phyloP scores from a whole-genome alignment of 2,113 vertebrate species.

The Rhadina sibilatrix region DNA sequence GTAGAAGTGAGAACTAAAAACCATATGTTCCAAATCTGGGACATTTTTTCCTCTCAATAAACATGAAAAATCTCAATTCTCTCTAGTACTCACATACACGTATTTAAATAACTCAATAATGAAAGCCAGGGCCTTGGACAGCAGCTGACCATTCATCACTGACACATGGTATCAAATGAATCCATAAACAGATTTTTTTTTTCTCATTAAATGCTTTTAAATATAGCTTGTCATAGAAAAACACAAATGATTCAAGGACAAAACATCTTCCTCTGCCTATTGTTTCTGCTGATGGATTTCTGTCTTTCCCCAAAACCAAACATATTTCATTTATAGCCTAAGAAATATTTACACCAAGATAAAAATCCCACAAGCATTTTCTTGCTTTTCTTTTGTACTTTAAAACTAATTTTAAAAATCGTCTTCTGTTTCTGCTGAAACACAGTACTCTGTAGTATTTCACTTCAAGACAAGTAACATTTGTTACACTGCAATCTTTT shows the following conservation, averaged over 20 bases:
- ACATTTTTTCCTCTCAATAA: neutral
- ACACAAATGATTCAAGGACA: slow-evolving; percentile 38
- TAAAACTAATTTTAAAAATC: neutral
- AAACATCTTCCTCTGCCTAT: slow-evolving; percentile 46
- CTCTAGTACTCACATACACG: neutral
- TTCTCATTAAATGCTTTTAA: slow-evolving; percentile 33
- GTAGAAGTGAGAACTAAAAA: neutral
- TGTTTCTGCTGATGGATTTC: slow-evolving; percentile 24
- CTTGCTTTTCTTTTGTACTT: neutral
- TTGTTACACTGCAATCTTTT: neutral
- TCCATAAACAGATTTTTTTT: neutral
- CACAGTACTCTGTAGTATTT: neutral
- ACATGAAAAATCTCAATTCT: slow-evolving; percentile 12
- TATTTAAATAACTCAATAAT: slow-evolving; percentile 43
- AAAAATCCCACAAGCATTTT: slow-evolving; percentile 24
- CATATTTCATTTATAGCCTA: slow-evolving; percentile 24
- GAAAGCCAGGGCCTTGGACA: slow-evolving; percentile 40
- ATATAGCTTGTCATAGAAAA: slow-evolving; percentile 48
- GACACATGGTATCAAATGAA: slow-evolving; percentile 33
- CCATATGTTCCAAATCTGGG: neutral
- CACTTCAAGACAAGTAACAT: neutral
- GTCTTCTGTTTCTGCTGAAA: neutral
- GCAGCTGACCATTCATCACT: slow-evolving; percentile 32
- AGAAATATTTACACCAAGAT: slow-evolving; percentile 39
- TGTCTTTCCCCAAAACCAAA: neutral